These are phyloP conservation scores for Okapia johnstoni DNA, from an alignment of 2,113 vertebrate species.

Conservation along the genomic window DNA sequence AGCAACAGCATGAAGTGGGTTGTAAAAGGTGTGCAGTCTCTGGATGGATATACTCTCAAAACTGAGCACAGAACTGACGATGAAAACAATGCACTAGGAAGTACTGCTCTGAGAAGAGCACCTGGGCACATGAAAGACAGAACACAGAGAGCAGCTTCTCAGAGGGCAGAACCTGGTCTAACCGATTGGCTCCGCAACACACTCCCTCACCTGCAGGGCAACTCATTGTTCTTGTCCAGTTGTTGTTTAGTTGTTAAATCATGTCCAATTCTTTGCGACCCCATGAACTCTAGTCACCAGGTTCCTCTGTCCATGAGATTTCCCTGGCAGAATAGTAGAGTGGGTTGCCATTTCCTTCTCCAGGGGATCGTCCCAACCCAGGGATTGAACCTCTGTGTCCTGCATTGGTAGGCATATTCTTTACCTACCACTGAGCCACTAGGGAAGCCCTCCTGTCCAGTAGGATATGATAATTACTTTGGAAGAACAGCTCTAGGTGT, in stretches of 20 bases:
- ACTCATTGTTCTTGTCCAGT: neutral
- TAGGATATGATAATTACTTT: neutral
- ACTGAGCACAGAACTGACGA: neutral
- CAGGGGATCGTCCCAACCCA: neutral
- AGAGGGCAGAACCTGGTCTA: neutral
- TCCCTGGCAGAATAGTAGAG: neutral
- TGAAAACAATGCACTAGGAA: neutral
- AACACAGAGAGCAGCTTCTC: neutral
- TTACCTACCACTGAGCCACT: neutral
- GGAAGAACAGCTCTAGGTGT: neutral
- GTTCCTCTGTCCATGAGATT: neutral
- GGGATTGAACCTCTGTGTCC: neutral
- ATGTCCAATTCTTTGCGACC: neutral
- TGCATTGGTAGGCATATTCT: neutral
- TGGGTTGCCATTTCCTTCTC: neutral
- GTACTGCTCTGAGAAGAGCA: neutral
- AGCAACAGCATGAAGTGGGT: neutral
- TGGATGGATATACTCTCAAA: neutral
- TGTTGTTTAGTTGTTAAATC: neutral
- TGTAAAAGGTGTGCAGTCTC: neutral
- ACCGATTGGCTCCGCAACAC: neutral
- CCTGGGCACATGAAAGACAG: neutral
- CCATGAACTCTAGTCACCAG: neutral
- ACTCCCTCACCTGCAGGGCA: neutral
- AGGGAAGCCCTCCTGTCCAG: neutral